Evolutionary conservation across 2,113 vertebrate genomes (phyloP).

Genomic region (Myotis davidii): DNA sequence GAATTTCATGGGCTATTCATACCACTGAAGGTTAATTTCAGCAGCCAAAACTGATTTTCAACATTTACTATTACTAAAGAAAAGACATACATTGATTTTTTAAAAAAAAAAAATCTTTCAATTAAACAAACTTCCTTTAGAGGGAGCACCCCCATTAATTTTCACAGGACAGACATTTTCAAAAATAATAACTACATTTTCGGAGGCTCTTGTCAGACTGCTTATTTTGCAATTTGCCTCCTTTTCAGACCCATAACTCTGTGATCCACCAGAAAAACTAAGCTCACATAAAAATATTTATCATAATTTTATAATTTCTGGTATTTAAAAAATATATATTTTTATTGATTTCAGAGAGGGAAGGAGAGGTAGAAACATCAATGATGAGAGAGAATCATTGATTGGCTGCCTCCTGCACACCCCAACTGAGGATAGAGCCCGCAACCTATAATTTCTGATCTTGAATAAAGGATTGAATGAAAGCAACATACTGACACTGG

Average conservation of each 20-base stretch:
- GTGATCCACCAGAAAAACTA: background rate
- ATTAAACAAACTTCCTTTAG: conserved; percentile 44
- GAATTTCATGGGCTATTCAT: background rate
- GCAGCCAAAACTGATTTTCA: background rate
- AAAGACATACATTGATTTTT: background rate
- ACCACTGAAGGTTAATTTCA: background rate
- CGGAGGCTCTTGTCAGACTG: background rate
- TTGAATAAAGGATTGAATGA: background rate
- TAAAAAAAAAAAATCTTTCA: background rate
- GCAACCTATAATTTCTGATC: background rate
- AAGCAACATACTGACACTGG: background rate
- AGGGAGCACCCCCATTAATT: conserved; percentile 2
- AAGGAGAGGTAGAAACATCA: too few species aligned
- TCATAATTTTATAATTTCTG: background rate
- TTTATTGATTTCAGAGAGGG: too few species aligned
- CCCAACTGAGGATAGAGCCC: too few species aligned
- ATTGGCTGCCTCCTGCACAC: too few species aligned
- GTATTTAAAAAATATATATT: background rate
- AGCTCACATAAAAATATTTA: background rate
- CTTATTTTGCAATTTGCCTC: background rate
- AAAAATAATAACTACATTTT: background rate
- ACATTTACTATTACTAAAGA: background rate
- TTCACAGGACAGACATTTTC: background rate
- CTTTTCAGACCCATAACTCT: background rate
- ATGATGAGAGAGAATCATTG: too few species aligned